These are phyloP conservation scores for Stercorarius parasiticus DNA, from an alignment of 2,113 vertebrate species.

Conservation along the genomic window DNA sequence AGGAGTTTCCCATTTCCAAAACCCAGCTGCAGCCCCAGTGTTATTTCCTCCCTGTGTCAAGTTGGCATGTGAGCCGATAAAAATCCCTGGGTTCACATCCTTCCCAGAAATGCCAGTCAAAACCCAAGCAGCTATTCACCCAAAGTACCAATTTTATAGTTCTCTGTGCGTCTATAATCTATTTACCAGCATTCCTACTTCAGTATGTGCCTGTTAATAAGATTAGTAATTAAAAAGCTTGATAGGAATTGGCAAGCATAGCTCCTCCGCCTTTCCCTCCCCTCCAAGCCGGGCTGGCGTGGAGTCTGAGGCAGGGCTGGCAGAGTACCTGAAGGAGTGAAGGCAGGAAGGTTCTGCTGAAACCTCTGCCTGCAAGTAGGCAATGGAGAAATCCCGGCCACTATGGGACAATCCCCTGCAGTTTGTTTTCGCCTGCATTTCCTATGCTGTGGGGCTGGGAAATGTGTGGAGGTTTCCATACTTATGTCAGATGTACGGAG, in stretches of 20 bases:
- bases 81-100: conserved; percentile 23
- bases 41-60: not conserved
- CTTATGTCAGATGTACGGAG: conserved; percentile 93
- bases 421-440: conserved; percentile 91
- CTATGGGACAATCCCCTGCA: conserved; percentile 86
- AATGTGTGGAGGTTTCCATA: conserved; percentile 98
- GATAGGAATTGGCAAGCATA: conserved; percentile 62
- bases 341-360: not conserved
- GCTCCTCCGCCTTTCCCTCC: conserved; percentile 52
- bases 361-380: not conserved
- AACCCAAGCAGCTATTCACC: conserved; percentile 36
- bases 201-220: conserved; percentile 75
- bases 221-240: conserved; percentile 81
- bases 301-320: conserved; percentile 16
- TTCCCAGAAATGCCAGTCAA: conserved; percentile 48
- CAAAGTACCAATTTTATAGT: conserved; percentile 46
- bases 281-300: not conserved
- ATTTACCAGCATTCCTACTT: conserved; percentile 74
- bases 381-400: conserved; percentile 79
- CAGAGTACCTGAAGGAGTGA: conserved; percentile 8
- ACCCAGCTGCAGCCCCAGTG: not conserved
- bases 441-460: conserved; percentile 91
- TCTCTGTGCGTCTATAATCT: conserved; percentile 64
- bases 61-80: not conserved
- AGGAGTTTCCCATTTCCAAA: not conserved